Evolutionary conservation across 2,888 invertebrate genomes (phyloP), one percentile per base, ranked within the genome.

Genomic region (Dryobota labecula): DNA sequence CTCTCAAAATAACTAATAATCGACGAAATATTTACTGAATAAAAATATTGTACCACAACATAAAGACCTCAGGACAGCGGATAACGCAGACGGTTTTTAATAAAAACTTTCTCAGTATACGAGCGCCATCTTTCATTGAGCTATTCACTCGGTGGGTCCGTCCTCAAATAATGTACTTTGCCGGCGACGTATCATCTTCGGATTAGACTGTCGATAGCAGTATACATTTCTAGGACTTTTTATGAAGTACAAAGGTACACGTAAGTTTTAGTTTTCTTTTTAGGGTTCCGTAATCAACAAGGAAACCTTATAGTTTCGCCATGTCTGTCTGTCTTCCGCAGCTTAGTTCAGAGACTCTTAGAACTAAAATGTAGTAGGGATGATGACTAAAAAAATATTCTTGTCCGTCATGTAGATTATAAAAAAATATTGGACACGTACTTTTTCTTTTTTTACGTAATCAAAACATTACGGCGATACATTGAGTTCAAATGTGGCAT

Each of bases 101-200:
- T 80, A 85, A 80, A 83, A 83, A 83, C 63, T 77, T 85, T 77
- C 11, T 30, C n/a, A 68, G 76, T 70, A 45, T 70, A 71, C 54
- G 69, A 51, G 51, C 66, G 69, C 36, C 69, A 71, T 73, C 58
- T 56, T 83, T 66, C 41, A 56, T 63, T 60, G 74, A 64, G 70
- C 77, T 54, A 73, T 83, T 85, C 81, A 83, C 62, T 54, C 41
- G 56, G 61, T 30, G 63, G 74, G 76, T 76, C 45, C 57, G 38
- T 67, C 61, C 73, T 69, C 62, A 76, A 85, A 84, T 80, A 62
- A 76, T 70, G 63, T 76, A 65, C 84, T 78, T 77, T 66, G 24
- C 20, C 13, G 24, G 47, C 47, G 61, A 70, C 73, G 68, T 72
- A 73, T 74, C 69, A 83, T 76, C 69, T 76, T 65, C 33, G 70